Conservation (phyloP, 2,888 invertebrate species). For the Drosophila pegasa region DNA sequence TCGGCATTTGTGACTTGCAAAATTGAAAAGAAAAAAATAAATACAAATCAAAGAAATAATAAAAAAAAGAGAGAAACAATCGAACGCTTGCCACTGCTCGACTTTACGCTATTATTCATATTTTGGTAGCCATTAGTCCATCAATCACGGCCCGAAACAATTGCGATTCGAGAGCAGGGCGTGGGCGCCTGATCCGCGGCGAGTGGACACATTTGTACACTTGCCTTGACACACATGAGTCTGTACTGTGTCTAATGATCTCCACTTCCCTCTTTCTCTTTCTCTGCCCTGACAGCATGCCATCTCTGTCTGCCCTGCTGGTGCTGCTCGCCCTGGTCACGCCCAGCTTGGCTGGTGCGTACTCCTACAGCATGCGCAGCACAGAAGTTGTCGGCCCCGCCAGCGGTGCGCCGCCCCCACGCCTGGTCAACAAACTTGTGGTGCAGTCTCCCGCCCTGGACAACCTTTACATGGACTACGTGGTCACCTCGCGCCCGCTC, state of each 20-base stretch:
- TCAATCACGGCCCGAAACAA: constrained; percentile 70
- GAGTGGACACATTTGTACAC: constrained; percentile 55
- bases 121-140: constrained; percentile 47
- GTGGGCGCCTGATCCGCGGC: constrained; percentile 35
- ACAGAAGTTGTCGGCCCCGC: constrained; percentile 5
- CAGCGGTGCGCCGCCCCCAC: constrained; percentile 8
- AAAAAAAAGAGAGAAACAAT: constrained; percentile 3
- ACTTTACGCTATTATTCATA: constrained; percentile 32
- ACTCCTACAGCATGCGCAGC: constrained; percentile 43
- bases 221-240: constrained; percentile 53
- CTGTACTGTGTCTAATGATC: background rate
- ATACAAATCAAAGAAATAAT: constrained; percentile 4
- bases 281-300: constrained; percentile 51
- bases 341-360: constrained; percentile 33
- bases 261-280: constrained; percentile 8
- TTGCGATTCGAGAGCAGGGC: constrained; percentile 53
- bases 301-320: constrained; percentile 24
- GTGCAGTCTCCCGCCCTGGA: constrained; percentile 82
- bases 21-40: constrained; percentile 23
- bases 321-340: constrained; percentile 37
- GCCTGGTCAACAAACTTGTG: constrained; percentile 40
- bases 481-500: constrained; percentile 82
- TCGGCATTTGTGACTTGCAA: constrained; percentile 74
- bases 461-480: constrained; percentile 81
- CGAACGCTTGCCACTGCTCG: constrained; percentile 48